Base-by-base conservation (phyloP, 2,113 vertebrate species). In the Ivindomyrus marchei region DNA sequence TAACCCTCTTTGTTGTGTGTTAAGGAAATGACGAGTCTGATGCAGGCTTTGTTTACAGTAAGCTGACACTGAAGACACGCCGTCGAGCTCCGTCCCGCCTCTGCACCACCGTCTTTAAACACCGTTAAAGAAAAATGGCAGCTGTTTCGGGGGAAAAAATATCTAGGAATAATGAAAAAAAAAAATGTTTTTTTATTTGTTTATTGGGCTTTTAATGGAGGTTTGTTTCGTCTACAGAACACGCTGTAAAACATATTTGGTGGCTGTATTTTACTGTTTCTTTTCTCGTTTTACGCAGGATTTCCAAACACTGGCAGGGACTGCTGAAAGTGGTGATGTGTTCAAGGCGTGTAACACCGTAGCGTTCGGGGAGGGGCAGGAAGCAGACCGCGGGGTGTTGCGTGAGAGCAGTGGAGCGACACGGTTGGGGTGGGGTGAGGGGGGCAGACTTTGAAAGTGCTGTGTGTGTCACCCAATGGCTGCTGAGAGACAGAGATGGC, bases 21-120 rank as follows among this genome's bases (percentile, higher is more conserved):
- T 19, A n/a, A 42, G 21, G 85, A 27, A 49, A 27, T 53, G 49
- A 91, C 24, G 36, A 47, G 39, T 19, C 45, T 47, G 92, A 90
- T 89, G 93, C 91, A 90, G 92, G 92, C 89, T 50, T 89, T 94
- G 94, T 95, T 95, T 95, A 95, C 92, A 93, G 90, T 92, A 92
- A 94, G 36, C 88, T 89, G 88, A 80, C 88, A 80, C 21, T 46
- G 83, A 46, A 19, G 42, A 85, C 36, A 15, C 27, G 9, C 77
- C 31, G 17, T 3, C 13, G 0, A 45, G 21, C 17, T 24, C 4
- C 1, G 21, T 10, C 62, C 62, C 10, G n/a, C 62, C 62, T n/a
- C 62, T 11, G 10, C 62, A 46, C 17, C 39, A 8, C 21, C 21
- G 7, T 4, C 77, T 83, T 83, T 74, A 36, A 46, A 83, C 45